phyloP scores from a whole-genome alignment of 2,797 vertebrate species.

The Poeciliopsis presidionis region DNA sequence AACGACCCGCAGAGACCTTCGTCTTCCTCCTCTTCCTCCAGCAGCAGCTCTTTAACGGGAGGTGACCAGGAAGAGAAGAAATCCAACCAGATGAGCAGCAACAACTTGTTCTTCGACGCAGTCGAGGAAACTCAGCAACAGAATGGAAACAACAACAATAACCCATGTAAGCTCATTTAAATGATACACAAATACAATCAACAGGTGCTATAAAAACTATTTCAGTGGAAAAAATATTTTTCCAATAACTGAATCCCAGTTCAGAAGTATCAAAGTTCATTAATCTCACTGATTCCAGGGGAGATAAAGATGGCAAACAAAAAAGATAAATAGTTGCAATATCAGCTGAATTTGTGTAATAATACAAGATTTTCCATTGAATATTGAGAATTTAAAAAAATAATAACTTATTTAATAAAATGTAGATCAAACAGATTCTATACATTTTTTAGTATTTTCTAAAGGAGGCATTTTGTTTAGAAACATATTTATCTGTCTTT shows the following conservation, averaged over 20 bases:
- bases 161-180: conserved; percentile 42
- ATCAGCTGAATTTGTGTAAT: too few species aligned
- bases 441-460: not conserved
- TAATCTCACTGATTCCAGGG: not conserved
- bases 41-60: not conserved
- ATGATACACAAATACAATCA: not conserved
- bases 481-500: not conserved
- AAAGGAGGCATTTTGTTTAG: not conserved
- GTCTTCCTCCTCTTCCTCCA: rapidly evolving
- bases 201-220: not conserved
- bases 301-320: not conserved
- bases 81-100: not conserved
- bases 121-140: conserved; percentile 7
- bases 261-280: not conserved
- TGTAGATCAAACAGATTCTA: not conserved
- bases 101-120: conserved; percentile 25
- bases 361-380: not conserved
- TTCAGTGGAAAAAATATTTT: not conserved
- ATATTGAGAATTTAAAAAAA: not conserved
- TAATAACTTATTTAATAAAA: not conserved
- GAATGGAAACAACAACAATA: conserved; percentile 70
- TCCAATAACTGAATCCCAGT: not conserved
- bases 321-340: too few species aligned
- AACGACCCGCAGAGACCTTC: conserved; percentile 12
- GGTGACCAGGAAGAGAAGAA: not conserved